Base-by-base conservation (phyloP, 30 jellyfish, hydroid and myxozoan genomes). In the Aurelia sp. region DNA sequence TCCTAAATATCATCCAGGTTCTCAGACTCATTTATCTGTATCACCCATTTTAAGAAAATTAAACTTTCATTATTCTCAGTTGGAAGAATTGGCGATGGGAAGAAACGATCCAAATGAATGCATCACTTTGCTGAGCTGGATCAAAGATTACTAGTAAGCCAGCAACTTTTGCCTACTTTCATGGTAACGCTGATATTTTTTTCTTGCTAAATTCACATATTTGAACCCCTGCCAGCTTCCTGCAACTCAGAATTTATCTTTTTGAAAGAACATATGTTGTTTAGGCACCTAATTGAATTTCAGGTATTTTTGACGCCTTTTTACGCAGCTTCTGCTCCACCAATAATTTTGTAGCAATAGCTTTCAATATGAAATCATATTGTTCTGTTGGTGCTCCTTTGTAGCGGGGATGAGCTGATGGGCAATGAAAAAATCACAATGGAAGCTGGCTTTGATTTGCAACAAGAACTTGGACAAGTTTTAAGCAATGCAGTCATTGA, bases 71-170 rank as follows among this genome's bases (percentile, higher is more conserved):
- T 76, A 44, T 9, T 55, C 74, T 67, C 41, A 93, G 99, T 67
- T 94, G 59, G 96, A 94, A 59, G 97, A 90, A 19, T 72, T 94
- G 53, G 99, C 97, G 19, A 47, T 89, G 90, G 85, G 91, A 21
- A 74, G 87, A 53, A 77, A 76, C 57, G 92, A 85, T 9, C 97
- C 99, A 18, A 94, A 90, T 53, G 99, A 94, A 73, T 94, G 99
- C 71, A 94, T 94, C 19, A 64, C 92, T 1, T 72, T 94, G n/a
- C 96, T 94, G n/a, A 83, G 85, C 21, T 94, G 99, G 99, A 80
- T 94, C 35, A 89, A 89, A 30, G 99, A 94, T 33, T 94, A 94
- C 41, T 84, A 86, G 99, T 94, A 85, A 80, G 91, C 38, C 0
- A 7, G 8, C 55, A 44, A 44, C 55, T 44, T 44, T 13, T 7